Conservation (phyloP, 2,113 vertebrate genomes). For the Archilochus colubris region DNA sequence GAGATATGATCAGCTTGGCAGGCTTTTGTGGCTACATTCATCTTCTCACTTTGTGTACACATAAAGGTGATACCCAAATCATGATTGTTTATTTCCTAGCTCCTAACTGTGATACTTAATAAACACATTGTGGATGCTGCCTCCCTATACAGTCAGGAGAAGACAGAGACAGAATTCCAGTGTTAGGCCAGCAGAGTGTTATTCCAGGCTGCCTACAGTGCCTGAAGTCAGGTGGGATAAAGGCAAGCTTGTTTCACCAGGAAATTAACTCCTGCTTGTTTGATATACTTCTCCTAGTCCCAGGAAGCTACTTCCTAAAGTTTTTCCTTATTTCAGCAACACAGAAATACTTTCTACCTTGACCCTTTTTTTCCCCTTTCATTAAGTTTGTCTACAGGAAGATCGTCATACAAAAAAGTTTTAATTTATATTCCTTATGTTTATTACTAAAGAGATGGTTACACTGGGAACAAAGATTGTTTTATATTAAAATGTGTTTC, state of each 20-base stretch:
- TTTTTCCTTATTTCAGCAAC: neutral
- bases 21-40: neutral
- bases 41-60: neutral
- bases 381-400: neutral
- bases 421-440: neutral
- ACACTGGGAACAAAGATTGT: neutral
- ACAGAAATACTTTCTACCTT: neutral
- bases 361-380: neutral
- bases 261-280: neutral
- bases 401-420: neutral
- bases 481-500: slow-evolving; percentile 1
- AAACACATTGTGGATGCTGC: neutral
- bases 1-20: neutral
- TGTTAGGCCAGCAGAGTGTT: neutral
- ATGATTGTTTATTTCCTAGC: neutral
- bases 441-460: neutral
- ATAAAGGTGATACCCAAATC: rapidly evolving
- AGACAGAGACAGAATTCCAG: neutral
- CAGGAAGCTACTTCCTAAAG: neutral
- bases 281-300: neutral
- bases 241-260: neutral
- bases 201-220: neutral
- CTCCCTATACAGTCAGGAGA: neutral
- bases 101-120: neutral
- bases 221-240: neutral